A percentile compares a stretch with the other conserved stretches of the same genome.
These are phyloP conservation scores for Terrapene triunguis DNA, from an alignment of 2,113 vertebrate genomes.

Conservation along the genomic window DNA sequence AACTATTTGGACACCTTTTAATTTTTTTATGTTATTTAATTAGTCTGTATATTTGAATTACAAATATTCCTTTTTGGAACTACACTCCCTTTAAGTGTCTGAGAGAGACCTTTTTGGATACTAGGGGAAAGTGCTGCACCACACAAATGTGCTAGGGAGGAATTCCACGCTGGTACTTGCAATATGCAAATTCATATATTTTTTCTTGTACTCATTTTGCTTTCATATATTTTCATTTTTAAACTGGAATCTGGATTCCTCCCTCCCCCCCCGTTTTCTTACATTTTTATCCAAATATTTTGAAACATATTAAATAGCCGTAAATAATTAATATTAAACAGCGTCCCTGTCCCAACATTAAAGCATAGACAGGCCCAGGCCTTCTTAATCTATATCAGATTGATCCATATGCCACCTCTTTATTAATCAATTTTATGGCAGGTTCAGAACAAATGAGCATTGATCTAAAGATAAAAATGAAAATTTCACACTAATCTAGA, in stretches of 20 bases:
- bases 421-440: neutral
- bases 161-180: neutral
- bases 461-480: neutral
- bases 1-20: neutral
- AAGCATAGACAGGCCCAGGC: neutral
- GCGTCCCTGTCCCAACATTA: neutral
- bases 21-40: neutral
- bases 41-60: neutral
- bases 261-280: neutral
- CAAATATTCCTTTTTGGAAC: neutral
- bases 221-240: neutral
- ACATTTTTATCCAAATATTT: conserved; percentile 4
- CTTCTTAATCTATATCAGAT: neutral
- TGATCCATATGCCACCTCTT: neutral
- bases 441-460: neutral
- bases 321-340: conserved; percentile 13
- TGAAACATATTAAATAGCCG: neutral
- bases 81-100: neutral
- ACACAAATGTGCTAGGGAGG: neutral
- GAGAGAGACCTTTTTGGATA: neutral
- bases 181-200: neutral
- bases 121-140: neutral
- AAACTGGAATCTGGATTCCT: neutral
- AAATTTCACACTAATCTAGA: conserved; percentile 10
- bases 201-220: neutral